Base-by-base conservation (phyloP, 2,888 invertebrate genomes). In the Lithophane socia region DNA sequence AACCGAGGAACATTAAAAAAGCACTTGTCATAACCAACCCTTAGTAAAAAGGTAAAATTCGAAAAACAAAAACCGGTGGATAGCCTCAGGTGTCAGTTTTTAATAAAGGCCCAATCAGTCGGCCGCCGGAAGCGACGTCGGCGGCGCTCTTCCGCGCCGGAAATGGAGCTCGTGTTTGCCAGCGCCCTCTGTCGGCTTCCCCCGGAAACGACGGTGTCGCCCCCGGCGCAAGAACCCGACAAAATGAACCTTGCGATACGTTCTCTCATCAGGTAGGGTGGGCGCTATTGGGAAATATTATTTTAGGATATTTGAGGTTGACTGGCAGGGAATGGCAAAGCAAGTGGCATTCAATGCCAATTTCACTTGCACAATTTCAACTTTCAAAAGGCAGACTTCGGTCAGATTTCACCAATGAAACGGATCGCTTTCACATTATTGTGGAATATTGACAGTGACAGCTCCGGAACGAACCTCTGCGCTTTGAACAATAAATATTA, bases 91-190 rank as follows among this genome's bases (percentile, higher is more conserved):
- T 96, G 96, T 95, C 95, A 94, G 94, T 94, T 96, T 96, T 96
- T 96, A 96, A 96, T 96, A 96, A 96, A 95, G 94, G 91, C 91
- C 95, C 96, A 96, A 96, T 96, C 96, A 96, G 95, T 95, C 95
- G 91, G 88, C 91, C 90, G 92, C 93, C 96, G 96, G 96, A 96
- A 88, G 94, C 91, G 91, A 90, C 91, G 93, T 93, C 94, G 92
- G 88, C 92, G 92, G 90, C 92, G 90, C 90, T 93, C 93, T 94
- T 95, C 95, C 95, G 92, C 90, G 80, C 93, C 93, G 96, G 96
- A 96, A 96, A 96, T 96, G 95, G 96, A 93, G 94, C 93, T 92
- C 93, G 95, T 94, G 95, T 95, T 95, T 93, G 94, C 89, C 87
- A 88, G 91, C 94, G 92, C 94, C 94, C 94, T 94, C 94, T 93